These are phyloP conservation scores for Leptopilina syphax DNA, from an alignment of 2,888 invertebrate species.

Conservation along the genomic window DNA sequence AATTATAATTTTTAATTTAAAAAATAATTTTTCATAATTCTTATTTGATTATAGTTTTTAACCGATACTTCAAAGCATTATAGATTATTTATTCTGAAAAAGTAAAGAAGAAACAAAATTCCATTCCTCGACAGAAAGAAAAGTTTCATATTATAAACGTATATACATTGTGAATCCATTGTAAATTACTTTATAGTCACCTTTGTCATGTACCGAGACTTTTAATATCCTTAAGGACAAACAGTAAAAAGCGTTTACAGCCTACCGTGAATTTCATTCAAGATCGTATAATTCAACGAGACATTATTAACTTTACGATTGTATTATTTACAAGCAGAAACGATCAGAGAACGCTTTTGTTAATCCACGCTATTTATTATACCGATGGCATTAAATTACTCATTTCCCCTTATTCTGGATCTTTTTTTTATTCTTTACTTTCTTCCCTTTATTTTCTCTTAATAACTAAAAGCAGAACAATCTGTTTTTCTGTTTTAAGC, in stretches of 20 bases:
- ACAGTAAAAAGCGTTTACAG: constrained; percentile 42
- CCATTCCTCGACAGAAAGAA: no score
- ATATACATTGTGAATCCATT: constrained; percentile 29
- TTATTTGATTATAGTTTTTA: no score
- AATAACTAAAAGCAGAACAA: no score
- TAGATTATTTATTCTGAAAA: no score
- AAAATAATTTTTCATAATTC: no score
- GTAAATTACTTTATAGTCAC: constrained; percentile 41
- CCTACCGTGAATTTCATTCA: constrained; percentile 42
- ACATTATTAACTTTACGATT: constrained; percentile 42
- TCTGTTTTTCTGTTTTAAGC: no score
- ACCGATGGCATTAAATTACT: constrained; percentile 24
- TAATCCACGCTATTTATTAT: constrained; percentile 38
- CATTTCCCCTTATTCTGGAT: constrained; percentile 5
- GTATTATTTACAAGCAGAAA: constrained; percentile 39
- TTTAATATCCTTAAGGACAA: constrained; percentile 39
- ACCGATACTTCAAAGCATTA: no score
- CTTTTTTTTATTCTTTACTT: not conserved
- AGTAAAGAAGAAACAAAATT: no score
- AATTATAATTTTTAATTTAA: no score
- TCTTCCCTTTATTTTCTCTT: no score
- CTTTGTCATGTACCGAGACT: constrained; percentile 37
- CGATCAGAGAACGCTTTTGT: constrained; percentile 26
- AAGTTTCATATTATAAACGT: no score
- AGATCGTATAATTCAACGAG: constrained; percentile 36